Percentiles rank a stretch among this genome's conserved stretches.
Evolutionary conservation across 2,888 invertebrate genomes (phyloP).

Genomic region (Zaprionus lineosus): DNA sequence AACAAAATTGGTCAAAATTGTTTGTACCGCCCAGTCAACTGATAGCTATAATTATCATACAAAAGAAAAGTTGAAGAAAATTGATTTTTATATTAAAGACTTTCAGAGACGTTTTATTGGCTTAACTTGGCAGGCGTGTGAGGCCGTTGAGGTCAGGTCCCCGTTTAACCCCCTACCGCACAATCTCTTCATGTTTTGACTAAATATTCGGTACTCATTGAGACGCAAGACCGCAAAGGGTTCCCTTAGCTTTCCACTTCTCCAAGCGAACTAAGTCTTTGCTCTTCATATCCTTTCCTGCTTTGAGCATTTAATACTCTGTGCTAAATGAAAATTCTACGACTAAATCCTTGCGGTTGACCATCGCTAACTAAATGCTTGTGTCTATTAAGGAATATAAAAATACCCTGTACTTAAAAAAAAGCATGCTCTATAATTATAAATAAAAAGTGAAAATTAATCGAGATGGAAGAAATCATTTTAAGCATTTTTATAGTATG

Average conservation of each 20-base stretch:
- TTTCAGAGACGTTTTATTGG: conserved; percentile 35
- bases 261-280: background rate
- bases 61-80: conserved; percentile 36
- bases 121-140: conserved; percentile 30
- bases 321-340: conserved; percentile 62
- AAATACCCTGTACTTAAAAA: conserved; percentile 30
- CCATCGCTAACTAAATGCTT: too few species aligned
- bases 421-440: too few species aligned
- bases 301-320: conserved; percentile 70
- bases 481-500: too few species aligned
- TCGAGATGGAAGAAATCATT: too few species aligned
- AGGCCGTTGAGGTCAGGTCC: conserved; percentile 45
- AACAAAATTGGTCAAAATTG: conserved; percentile 54
- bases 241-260: background rate
- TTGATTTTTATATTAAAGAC: conserved; percentile 65
- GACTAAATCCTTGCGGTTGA: conserved; percentile 50
- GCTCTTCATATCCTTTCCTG: conserved; percentile 55
- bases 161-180: too few species aligned
- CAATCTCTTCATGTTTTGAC: conserved; percentile 20
- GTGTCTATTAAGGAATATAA: conserved; percentile 45
- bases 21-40: conserved; percentile 31
- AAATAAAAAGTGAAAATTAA: too few species aligned
- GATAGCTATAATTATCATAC: conserved; percentile 36
- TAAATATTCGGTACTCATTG: too few species aligned
- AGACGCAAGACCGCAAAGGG: too few species aligned